These are phyloP conservation scores for Scolanthus callimorphus DNA, from an alignment of 92 coral and sea anemone genomes.

Conservation along the genomic window DNA sequence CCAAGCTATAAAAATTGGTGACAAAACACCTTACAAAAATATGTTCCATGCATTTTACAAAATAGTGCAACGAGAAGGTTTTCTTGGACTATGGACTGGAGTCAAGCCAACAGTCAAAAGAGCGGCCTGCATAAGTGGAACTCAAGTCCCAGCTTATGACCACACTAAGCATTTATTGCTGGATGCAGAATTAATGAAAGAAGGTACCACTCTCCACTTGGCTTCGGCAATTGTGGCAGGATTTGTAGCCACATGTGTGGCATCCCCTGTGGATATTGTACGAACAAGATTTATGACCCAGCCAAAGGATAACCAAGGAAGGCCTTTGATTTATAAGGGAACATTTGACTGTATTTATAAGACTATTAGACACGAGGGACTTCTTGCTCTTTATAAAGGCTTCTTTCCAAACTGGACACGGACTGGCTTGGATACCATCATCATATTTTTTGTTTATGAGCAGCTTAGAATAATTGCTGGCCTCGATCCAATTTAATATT, in stretches of 20 bases:
- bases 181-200: slow-evolving; percentile 63
- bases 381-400: slow-evolving; percentile 90
- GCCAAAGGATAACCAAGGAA: slow-evolving; percentile 50
- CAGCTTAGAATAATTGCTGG: slow-evolving; percentile 80
- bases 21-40: slow-evolving; percentile 65
- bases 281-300: slow-evolving; percentile 93
- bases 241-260: slow-evolving; percentile 76
- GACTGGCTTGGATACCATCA: slow-evolving; percentile 90
- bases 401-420: slow-evolving; percentile 97
- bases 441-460: slow-evolving; percentile 96
- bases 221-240: slow-evolving; percentile 89
- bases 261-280: slow-evolving; percentile 95
- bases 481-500: slow-evolving; percentile 64
- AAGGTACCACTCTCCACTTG: slow-evolving; percentile 78
- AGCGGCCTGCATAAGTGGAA: slow-evolving; percentile 83
- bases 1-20: slow-evolving; percentile 69
- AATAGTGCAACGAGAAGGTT: slow-evolving; percentile 72
- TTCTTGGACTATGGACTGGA: slow-evolving; percentile 92
- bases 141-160: slow-evolving; percentile 92
- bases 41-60: slow-evolving; percentile 85
- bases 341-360: slow-evolving; percentile 83
- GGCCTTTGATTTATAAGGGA: slow-evolving; percentile 68
- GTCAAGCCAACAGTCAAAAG: slow-evolving; percentile 92
- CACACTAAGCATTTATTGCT: slow-evolving; percentile 79
- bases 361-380: slow-evolving; percentile 81